phyloP scores from a whole-genome alignment of 2,888 invertebrate species.

The Cepaea hortensis region DNA sequence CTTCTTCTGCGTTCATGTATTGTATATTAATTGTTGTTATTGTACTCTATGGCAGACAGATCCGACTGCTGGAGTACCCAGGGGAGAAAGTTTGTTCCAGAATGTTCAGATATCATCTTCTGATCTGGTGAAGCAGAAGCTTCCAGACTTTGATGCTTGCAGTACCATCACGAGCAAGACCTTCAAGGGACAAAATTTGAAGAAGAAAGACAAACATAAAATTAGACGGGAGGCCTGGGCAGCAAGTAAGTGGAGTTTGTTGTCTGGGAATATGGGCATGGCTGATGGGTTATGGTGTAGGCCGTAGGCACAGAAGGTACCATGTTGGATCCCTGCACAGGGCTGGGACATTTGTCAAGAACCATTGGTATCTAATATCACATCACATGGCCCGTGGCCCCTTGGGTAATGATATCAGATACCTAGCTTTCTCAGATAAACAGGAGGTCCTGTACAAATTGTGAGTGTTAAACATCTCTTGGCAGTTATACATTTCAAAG shows the following conservation, averaged over 20 bases:
- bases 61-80: constrained; percentile 4
- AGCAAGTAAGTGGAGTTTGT: constrained; percentile 63
- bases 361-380: too few relatives aligned
- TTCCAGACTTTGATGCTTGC: constrained; percentile 70
- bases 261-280: background rate
- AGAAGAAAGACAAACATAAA: constrained; percentile 72
- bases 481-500: too few relatives aligned
- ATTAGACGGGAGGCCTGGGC: constrained; percentile 69
- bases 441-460: too few relatives aligned
- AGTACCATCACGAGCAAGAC: constrained; percentile 71
- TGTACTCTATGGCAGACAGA: background rate
- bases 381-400: too few relatives aligned
- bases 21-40: background rate
- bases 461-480: too few relatives aligned
- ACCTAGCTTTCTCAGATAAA: too few relatives aligned
- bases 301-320: too few relatives aligned
- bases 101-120: constrained; percentile 58
- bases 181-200: constrained; percentile 67
- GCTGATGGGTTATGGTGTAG: too few relatives aligned
- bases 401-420: too few relatives aligned
- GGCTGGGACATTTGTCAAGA: too few relatives aligned
- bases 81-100: constrained; percentile 59
- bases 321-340: too few relatives aligned
- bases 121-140: constrained; percentile 54
- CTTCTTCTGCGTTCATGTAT: background rate